Base-by-base conservation (phyloP, 2,797 vertebrate genomes). In the Fistularia commersonii region DNA sequence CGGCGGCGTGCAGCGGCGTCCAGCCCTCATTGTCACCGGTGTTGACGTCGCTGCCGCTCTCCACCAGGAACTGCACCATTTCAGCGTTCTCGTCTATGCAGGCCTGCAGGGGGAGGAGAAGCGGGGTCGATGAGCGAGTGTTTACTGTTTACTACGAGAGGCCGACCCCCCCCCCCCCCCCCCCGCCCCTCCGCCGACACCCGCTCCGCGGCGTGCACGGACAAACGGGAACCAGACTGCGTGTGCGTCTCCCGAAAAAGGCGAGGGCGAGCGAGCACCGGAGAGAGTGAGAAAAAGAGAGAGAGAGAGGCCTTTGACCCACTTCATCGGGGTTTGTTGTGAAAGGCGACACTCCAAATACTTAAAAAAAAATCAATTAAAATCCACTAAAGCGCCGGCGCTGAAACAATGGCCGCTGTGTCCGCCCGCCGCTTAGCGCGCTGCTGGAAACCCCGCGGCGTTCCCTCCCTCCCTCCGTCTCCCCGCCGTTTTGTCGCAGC, bases 31-130 rank as follows among this genome's bases (percentile, higher is more conserved):
- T 93, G 83, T 93, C 92, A 38, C 90, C 90, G 65, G 85, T 70
- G 84, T 90, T 93, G 48, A 93, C 88, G 0, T 87, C 77, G 39
- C 91, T 91, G 12, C 92, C 91, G 32, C 81, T 92, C 75, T 93
- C 92, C 69, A 93, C 90, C 67, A 93, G 86, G 54, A 93, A 93
- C 87, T 93, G 85, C 52, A 93, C 91, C 92, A 93, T 92, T 61
- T 93, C 92, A 8, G 88, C 73, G 14, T 93, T 93, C 69, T 93
- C 92, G 61, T 93, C 92, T 11, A 93, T 93, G 70, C 91, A 92
- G 63, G 91, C 92, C 92, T 93, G 75, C 33, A 59, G 54, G 52
- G 60, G 38, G 58, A 79, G 54, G 69, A 51, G 64, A 41, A 54
- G n/a, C 51, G 64, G 51, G 49, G 48, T 47, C n/a, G 51, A 65